Percentiles rank a stretch among this genome's conserved stretches.
phyloP scores from a whole-genome alignment of 2,113 vertebrate genomes.

The Pampusana beccarii region DNA sequence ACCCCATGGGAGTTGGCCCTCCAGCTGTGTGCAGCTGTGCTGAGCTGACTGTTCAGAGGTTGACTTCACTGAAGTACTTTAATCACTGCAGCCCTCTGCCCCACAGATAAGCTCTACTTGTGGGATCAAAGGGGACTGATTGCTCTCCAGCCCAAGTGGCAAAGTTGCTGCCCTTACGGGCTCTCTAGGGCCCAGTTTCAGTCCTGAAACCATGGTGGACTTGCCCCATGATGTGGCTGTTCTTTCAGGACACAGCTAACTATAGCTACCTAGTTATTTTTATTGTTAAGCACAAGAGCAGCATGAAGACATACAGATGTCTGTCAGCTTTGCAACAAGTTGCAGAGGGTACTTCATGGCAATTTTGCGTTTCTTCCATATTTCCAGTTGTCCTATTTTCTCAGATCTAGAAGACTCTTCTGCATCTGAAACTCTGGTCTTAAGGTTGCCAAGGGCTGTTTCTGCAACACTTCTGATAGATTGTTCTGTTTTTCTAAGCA shows the following conservation, averaged over 20 bases:
- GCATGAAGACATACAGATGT: background rate
- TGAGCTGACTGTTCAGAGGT: background rate
- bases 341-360: background rate
- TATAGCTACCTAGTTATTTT: background rate
- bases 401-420: background rate
- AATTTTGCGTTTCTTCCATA: background rate
- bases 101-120: accelerated
- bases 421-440: background rate
- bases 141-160: background rate
- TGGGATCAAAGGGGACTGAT: background rate
- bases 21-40: background rate
- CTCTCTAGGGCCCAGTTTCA: background rate
- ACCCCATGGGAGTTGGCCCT: background rate
- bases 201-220: background rate
- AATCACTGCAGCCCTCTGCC: background rate
- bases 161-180: background rate
- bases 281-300: background rate
- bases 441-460: background rate
- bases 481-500: background rate
- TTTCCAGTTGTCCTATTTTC: background rate
- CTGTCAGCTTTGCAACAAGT: background rate
- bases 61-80: accelerated
- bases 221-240: background rate
- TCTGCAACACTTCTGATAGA: background rate
- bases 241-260: background rate